Percentiles rank a stretch among this genome's conserved stretches.
phyloP scores from a whole-genome alignment of 1,140 invertebrate species.

The Drosophila quadrilineata region DNA sequence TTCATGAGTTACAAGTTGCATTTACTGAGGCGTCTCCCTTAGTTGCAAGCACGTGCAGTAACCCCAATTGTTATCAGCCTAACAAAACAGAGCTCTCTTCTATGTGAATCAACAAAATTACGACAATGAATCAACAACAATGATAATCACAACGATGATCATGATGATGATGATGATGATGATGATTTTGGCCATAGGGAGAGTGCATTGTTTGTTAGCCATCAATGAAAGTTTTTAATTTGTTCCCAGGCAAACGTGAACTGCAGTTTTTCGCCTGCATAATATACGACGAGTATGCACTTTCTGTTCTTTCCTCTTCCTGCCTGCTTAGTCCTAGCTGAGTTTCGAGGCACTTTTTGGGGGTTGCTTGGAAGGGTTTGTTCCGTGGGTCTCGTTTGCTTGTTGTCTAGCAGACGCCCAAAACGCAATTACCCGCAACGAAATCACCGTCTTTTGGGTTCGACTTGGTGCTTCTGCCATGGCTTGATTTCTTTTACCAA shows the following conservation, averaged over 20 bases:
- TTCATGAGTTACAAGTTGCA: background rate
- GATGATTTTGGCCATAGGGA: conserved; percentile 3
- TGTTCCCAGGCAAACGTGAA: conserved; percentile 38
- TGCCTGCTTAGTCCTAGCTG: no score
- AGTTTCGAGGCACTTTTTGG: no score
- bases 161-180: background rate
- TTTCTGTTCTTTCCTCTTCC: conserved; percentile 18
- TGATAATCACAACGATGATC: background rate
- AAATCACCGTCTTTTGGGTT: conserved; percentile 40
- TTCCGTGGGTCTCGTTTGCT: conserved; percentile 44
- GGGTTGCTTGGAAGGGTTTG: conserved; percentile 34
- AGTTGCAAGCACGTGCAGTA: background rate
- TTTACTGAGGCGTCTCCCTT: background rate
- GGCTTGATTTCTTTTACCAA: no score
- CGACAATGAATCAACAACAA: conserved; percentile 55
- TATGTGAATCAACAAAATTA: conserved; percentile 51
- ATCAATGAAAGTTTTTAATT: conserved; percentile 75
- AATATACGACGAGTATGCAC: no score
- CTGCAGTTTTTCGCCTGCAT: conserved; percentile 71
- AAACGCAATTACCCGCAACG: conserved; percentile 70
- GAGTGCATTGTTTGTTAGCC: conserved; percentile 68
- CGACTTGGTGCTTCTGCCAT: no score
- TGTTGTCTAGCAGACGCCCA: conserved; percentile 22
- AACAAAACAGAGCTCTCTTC: background rate
- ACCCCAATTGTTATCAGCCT: conserved; percentile 55